Percentiles rank a stretch among this genome's conserved stretches.
Evolutionary conservation across 2,113 vertebrate species (phyloP).

Genomic region (Anseranas semipalmata): DNA sequence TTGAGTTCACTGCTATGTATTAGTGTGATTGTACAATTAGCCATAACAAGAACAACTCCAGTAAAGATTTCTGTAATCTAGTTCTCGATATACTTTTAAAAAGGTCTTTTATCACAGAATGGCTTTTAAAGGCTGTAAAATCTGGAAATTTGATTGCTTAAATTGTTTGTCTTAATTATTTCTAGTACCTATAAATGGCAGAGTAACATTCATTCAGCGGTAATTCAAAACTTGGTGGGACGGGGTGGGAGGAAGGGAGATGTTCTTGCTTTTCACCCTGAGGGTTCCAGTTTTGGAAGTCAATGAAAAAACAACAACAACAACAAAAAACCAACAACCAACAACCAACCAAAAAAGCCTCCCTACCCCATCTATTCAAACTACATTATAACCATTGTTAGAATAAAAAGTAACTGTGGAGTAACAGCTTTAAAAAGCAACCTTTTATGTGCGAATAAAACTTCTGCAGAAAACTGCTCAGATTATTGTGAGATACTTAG

Average conservation of each 20-base stretch:
- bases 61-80: slow-evolving; percentile 48
- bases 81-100: slow-evolving; percentile 30
- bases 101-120: slow-evolving; percentile 27
- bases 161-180: slow-evolving; percentile 48
- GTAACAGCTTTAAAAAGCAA: neutral
- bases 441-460: neutral
- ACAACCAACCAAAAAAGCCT: neutral
- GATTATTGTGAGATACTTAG: fast-evolving
- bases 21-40: neutral
- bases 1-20: neutral
- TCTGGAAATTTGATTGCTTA: neutral
- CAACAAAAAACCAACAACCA: neutral
- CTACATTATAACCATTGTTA: neutral
- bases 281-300: neutral
- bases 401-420: neutral
- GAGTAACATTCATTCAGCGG: neutral
- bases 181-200: neutral
- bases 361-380: neutral
- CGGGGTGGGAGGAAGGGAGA: neutral
- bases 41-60: slow-evolving; percentile 14
- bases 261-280: neutral
- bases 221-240: neutral
- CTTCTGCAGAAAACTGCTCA: neutral
- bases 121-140: slow-evolving; percentile 23
- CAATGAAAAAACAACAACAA: neutral